These are phyloP conservation scores for Gisinianus flammeolus DNA, from an alignment of 2,888 invertebrate genomes.

Conservation along the genomic window DNA sequence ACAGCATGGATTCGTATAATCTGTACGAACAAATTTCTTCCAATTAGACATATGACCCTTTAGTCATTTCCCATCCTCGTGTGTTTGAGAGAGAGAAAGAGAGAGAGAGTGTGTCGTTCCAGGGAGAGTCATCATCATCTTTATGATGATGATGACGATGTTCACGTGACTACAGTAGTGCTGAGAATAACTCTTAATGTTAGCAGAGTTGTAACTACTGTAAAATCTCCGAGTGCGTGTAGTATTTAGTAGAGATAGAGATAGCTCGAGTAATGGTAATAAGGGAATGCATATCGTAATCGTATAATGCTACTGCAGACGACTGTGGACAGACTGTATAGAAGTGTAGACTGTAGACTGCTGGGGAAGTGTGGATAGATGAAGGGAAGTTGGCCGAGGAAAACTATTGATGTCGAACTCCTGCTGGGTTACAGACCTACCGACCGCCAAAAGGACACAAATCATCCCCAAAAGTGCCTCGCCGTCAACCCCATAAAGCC, in stretches of 20 bases:
- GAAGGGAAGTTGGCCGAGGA: conserved; percentile 33
- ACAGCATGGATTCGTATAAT: conserved; percentile 46
- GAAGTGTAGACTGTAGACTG: no score
- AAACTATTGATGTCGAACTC: conserved; percentile 58
- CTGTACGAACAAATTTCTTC: conserved; percentile 56
- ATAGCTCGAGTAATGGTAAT: no score
- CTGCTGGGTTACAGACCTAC: conserved; percentile 59
- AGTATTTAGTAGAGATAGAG: no score
- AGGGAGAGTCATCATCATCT: conserved; percentile 18
- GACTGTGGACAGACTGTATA: no score
- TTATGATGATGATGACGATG: conserved; percentile 8
- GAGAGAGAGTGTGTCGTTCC: neutral
- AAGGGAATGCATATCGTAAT: no score
- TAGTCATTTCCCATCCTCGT: conserved; percentile 50
- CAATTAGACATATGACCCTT: conserved; percentile 58
- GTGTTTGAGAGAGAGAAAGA: neutral
- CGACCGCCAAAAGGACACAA: conserved; percentile 59
- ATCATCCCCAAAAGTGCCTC: conserved; percentile 58
- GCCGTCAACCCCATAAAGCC: conserved; percentile 58
- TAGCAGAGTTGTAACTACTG: neutral
- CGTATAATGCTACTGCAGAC: no score
- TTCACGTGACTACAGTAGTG: neutral
- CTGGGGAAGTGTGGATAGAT: neutral
- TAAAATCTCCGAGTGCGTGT: no score
- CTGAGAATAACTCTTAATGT: no score